Evolutionary conservation across 2,113 vertebrate genomes (phyloP).

Genomic region (Pseudonaja textilis): DNA sequence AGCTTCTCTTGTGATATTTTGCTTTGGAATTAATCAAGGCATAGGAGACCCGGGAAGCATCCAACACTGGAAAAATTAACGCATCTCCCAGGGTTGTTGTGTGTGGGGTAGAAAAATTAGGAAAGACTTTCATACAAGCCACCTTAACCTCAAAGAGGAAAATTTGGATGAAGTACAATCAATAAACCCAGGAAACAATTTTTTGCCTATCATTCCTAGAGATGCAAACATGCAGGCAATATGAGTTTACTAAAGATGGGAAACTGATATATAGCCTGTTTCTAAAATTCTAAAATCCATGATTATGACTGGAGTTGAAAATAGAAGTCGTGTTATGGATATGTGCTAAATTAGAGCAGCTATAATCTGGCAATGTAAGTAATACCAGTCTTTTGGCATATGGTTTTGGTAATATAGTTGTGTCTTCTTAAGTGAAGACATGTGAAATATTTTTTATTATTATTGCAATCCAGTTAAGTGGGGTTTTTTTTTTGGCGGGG

Average conservation of each 20-base stretch:
- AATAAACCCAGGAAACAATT: background rate
- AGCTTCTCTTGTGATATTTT: background rate
- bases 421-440: slow-evolving; percentile 42
- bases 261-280: slow-evolving; percentile 19
- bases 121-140: background rate
- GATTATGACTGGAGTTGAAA: background rate
- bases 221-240: background rate
- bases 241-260: slow-evolving; percentile 29
- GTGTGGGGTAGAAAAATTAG: background rate
- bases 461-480: background rate
- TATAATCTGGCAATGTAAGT: slow-evolving; percentile 27
- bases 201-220: background rate
- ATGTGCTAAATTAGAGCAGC: slow-evolving; percentile 25
- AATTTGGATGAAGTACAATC: background rate
- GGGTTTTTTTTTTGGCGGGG: background rate
- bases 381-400: slow-evolving; percentile 24
- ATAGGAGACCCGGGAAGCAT: background rate
- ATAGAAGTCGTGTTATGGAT: slow-evolving; percentile 11
- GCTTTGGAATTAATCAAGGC: background rate
- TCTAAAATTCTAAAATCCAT: background rate
- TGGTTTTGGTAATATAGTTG: background rate
- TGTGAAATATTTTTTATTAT: background rate
- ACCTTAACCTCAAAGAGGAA: background rate
- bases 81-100: background rate
- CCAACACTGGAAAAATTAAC: background rate